A percentile compares a stretch with the other conserved stretches of the same genome.
phyloP scores from a whole-genome alignment of 2,888 invertebrate genomes.

The Phyllotreta cruciferae region DNA sequence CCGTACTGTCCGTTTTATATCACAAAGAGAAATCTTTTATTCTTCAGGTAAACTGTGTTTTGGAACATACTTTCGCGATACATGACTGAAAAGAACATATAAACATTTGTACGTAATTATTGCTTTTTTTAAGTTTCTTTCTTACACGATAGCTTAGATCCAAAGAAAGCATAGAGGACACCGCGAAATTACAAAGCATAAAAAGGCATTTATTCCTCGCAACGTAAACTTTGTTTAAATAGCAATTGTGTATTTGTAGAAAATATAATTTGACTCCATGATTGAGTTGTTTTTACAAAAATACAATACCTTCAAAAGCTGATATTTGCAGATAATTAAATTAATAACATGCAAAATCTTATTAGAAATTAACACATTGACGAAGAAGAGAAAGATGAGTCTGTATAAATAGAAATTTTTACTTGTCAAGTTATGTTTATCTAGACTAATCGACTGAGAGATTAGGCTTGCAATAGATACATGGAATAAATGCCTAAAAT shows the following conservation, averaged over 20 bases:
- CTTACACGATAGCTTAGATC: background rate
- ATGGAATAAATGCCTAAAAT: background rate
- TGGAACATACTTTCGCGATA: conserved; percentile 44
- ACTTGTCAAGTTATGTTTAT: no score
- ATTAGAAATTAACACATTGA: no score
- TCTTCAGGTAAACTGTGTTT: conserved; percentile 31
- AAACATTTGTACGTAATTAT: conserved; percentile 32
- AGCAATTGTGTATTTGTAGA: background rate
- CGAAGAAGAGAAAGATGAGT: no score
- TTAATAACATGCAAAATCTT: no score
- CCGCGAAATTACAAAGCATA: background rate
- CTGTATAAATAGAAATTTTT: no score
- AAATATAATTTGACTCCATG: background rate
- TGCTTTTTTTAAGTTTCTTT: conserved; percentile 29
- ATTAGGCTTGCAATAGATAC: no score
- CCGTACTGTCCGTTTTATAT: conserved; percentile 29
- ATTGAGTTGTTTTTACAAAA: conserved; percentile 1
- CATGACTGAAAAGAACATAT: conserved; percentile 41
- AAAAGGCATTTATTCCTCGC: conserved; percentile 9
- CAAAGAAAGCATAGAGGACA: conserved; percentile 20
- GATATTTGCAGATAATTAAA: background rate
- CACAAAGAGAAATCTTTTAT: conserved; percentile 20
- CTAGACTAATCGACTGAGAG: no score
- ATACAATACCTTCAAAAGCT: conserved; percentile 11
- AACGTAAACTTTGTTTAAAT: background rate